Evolutionary conservation across 2,888 invertebrate species (phyloP).

Genomic region (Heterodera filipjevi): DNA sequence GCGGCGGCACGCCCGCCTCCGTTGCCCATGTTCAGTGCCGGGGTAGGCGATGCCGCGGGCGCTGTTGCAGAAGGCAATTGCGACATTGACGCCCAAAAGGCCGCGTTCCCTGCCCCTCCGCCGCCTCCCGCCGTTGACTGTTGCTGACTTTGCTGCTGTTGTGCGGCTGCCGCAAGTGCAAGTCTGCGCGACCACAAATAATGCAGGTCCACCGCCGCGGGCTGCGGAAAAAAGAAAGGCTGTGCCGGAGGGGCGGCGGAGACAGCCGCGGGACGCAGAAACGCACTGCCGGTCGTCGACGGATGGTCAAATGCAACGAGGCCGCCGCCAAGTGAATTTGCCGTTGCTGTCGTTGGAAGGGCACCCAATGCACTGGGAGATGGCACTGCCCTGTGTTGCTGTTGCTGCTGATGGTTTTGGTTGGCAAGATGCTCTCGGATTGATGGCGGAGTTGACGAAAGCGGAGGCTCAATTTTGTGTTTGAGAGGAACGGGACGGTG

Average conservation of each 20-base stretch:
- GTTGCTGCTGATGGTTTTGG: background rate
- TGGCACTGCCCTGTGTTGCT: background rate
- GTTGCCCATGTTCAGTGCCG: background rate
- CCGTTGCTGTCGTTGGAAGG: background rate
- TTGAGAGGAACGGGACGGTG: slow-evolving; percentile 57
- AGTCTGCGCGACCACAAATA: slow-evolving; percentile 47
- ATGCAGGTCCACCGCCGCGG: slow-evolving; percentile 36
- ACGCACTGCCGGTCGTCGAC: slow-evolving; percentile 71
- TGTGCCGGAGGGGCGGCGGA: slow-evolving; percentile 38
- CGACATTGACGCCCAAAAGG: slow-evolving; percentile 16
- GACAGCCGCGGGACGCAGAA: slow-evolving; percentile 34
- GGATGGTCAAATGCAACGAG: slow-evolving; percentile 72
- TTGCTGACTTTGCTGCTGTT: slow-evolving; percentile 24
- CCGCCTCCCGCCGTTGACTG: slow-evolving; percentile 33
- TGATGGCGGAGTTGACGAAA: slow-evolving; percentile 23
- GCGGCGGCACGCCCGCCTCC: slow-evolving; percentile 65
- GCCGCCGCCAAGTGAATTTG: slow-evolving; percentile 55
- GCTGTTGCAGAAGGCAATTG: slow-evolving; percentile 65
- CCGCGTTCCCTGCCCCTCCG: slow-evolving; percentile 29
- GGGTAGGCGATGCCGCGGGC: slow-evolving; percentile 51
- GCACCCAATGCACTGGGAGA: background rate
- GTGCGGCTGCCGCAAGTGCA: slow-evolving; percentile 25
- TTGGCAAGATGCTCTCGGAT: background rate
- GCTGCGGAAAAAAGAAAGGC: slow-evolving; percentile 52
- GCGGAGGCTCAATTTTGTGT: slow-evolving; percentile 32